Percentiles rank a stretch among this genome's conserved stretches.
phyloP scores from a whole-genome alignment of 2,888 invertebrate genomes.

The Cheilosia vulpina region DNA sequence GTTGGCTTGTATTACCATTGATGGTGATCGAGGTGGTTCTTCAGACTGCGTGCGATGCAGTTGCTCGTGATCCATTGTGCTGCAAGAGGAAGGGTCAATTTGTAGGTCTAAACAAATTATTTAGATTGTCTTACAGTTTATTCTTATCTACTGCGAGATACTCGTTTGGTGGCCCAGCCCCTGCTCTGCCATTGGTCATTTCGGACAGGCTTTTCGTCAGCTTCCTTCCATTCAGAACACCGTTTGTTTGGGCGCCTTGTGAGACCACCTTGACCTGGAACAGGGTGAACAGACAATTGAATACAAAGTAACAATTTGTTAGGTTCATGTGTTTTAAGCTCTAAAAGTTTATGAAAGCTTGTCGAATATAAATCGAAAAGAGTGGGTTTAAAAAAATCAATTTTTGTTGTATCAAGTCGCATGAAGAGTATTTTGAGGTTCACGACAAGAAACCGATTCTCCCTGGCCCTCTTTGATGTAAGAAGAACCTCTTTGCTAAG shows the following conservation, averaged over 20 bases:
- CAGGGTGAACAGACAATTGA: not conserved
- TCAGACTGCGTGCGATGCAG: conserved; percentile 93
- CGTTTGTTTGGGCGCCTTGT: conserved; percentile 95
- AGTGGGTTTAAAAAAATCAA: too few species aligned
- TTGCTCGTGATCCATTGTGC: conserved; percentile 87
- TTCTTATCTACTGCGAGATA: conserved; percentile 77
- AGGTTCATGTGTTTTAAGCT: too few species aligned
- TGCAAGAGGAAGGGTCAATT: conserved; percentile 42
- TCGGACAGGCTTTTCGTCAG: conserved; percentile 93
- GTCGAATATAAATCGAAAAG: too few species aligned
- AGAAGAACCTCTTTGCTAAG: too few species aligned
- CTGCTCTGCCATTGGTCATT: conserved; percentile 85
- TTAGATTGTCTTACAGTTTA: conserved; percentile 32
- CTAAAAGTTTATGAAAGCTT: too few species aligned
- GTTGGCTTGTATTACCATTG: conserved; percentile 77
- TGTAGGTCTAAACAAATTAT: too few species aligned
- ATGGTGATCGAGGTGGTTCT: conserved; percentile 89
- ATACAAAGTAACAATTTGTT: too few species aligned
- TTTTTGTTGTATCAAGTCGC: too few species aligned
- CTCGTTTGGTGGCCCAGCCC: conserved; percentile 81
- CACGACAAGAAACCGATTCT: too few species aligned
- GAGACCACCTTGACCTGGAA: conserved; percentile 92
- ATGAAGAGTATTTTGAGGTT: too few species aligned
- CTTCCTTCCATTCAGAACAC: conserved; percentile 89
- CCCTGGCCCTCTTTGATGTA: too few species aligned